Evolutionary conservation across 2,797 vertebrate species (phyloP).

Genomic region (Xenopus petersii): DNA sequence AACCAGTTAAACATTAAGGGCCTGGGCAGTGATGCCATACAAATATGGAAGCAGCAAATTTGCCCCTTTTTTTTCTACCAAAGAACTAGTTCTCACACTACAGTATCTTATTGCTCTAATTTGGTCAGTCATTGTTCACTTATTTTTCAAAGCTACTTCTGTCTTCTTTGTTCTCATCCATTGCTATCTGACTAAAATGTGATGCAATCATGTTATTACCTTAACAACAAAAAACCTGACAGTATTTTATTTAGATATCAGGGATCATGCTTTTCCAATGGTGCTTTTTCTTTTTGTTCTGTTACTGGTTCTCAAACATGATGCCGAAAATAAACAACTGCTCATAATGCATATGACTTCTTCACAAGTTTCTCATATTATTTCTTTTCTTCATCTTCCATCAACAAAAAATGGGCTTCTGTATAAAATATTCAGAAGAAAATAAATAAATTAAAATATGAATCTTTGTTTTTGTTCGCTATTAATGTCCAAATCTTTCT

Average conservation of each 20-base stretch:
- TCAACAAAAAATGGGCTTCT: conserved; percentile 57
- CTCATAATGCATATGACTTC: conserved; percentile 68
- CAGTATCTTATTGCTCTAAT: conserved; percentile 66
- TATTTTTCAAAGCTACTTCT: conserved; percentile 44
- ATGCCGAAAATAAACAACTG: conserved; percentile 67
- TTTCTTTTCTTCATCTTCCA: conserved; percentile 19
- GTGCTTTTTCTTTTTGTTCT: conserved; percentile 68
- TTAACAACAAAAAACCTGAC: conserved; percentile 48
- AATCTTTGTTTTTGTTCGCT: conserved; percentile 46
- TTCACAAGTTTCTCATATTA: conserved; percentile 53
- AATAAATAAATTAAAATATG: conserved; percentile 70
- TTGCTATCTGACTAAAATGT: conserved; percentile 62
- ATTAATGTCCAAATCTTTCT: no score
- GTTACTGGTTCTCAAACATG: conserved; percentile 57
- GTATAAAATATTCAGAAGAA: conserved; percentile 71
- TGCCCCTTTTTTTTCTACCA: conserved; percentile 77
- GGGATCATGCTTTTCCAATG: conserved; percentile 79
- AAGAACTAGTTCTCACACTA: conserved; percentile 74
- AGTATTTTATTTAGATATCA: conserved; percentile 79
- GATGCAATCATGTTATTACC: conserved; percentile 62
- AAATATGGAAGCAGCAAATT: conserved; percentile 58
- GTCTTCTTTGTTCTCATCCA: conserved; percentile 62
- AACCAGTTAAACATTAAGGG: conserved; percentile 22
- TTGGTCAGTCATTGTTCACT: conserved; percentile 37
- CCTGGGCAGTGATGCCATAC: conserved; percentile 50